Base-by-base conservation (phyloP, 2,797 vertebrate species). In the Myripristis murdjan region DNA sequence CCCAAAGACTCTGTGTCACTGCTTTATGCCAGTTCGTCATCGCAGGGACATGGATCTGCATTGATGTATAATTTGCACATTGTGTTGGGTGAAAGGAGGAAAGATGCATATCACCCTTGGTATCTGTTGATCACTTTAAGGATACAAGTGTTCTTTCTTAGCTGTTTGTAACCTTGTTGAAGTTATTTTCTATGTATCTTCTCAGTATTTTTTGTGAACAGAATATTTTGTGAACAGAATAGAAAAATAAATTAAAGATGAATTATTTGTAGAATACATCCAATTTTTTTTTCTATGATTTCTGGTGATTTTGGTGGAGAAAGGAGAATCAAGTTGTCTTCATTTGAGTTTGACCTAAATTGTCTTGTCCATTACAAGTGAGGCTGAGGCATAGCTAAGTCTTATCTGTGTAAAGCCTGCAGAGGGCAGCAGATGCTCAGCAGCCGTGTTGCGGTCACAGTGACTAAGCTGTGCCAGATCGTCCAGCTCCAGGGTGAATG, bases 381-480 rank as follows among this genome's bases (percentile, higher is more conserved):
- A 0, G 5, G 4, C 2, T 49, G 2, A 26, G 6, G 7, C 26
- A 16, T 8, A 28, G 4, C 0, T 12, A 11, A 37, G 18, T 71
- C 23, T 24, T 81, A 10, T 48, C 46, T 39, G 16, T 56, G 57
- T 1, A 43, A 4, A 16, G 23, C 77, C 86, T 58, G 73, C 69
- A 87, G 83, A 60, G 66, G 79, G 83, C 41, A n/a, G 49, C 54
- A 41, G 56, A 58, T 26, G 9, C 43, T 62, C 10, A 37, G 18
- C 23, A 49, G 46, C 33, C 33, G 12, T 12, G 33, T 9, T 35
- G 9, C 9, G 7, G 8, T 35, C 6, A 33, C 9, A 8, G 33
- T 7, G 9, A 35, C 33, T 6, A 35, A 35, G 33, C 9, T 35
- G 33, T 35, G 9, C 37, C 2, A 39, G 14, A 12, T 39, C 37